Evolutionary conservation across 2,113 vertebrate genomes (phyloP), one percentile per base, ranked within the genome.

Genomic region (Larimichthys crocea): DNA sequence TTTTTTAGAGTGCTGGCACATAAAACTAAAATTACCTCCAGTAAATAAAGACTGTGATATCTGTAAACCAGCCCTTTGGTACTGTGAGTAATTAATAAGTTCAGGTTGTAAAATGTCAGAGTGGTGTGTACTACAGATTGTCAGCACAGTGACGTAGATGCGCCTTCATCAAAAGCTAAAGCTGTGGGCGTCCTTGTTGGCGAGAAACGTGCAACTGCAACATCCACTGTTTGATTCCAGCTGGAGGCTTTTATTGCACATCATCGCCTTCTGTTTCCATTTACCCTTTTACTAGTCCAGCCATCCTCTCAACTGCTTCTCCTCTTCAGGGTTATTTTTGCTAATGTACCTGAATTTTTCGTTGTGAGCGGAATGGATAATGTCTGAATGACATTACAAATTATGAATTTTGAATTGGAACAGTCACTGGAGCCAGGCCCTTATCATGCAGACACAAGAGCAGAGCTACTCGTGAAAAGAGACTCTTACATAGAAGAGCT

Each of bases 381-480:
- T 72, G 70, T 75, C 40, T 90, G 82, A 85, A 77, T 87, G 71
- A 55, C 75, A 90, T 79, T 80, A 71, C 70, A 86, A 83, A 83
- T 90, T 56, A 87, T 81, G 42, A 76, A 83, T 86, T 86, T 85
- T 87, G 77, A 88, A 90, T 78, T 75, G 82, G 76, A 82, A 80
- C 72, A 88, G 65, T 83, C 77, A 79, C 72, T 82, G 74, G 61
- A 82, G 78, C 63, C 70, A 78, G 81, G 78, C 78, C 70, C 79
- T 86, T 81, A 88, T 82, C 80, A 56, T 65, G 67, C 80, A 81
- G 77, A 75, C 75, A 89, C 59, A 89, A 87, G 76, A 79, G 84
- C 83, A 74, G 69, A 82, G 74, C 74, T 86, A 68, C 86, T 79
- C 60, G 48, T 82, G 77, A 81, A 91, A 92, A 91, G 76, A 86